Evolutionary conservation across 92 coral and sea anemone species (phyloP).

Genomic region (Porites lobata): DNA sequence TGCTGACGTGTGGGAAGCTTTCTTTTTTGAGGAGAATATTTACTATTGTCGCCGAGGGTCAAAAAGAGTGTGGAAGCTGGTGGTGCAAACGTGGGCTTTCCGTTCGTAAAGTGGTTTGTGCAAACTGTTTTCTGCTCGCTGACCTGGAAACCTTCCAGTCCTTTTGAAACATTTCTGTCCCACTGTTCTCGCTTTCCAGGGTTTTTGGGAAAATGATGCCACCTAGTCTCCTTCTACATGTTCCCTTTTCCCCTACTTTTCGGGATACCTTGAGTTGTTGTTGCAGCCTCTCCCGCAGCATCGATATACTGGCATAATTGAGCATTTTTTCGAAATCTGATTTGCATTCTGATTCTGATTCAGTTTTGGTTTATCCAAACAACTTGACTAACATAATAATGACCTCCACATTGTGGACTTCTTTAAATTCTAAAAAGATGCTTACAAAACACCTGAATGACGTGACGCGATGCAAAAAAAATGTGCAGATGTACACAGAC

Average conservation of each 20-base stretch:
- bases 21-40: neutral
- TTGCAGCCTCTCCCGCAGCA: too few relatives aligned
- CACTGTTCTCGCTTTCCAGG: slow-evolving; percentile 24
- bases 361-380: neutral
- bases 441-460: neutral
- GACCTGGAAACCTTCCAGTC: slow-evolving; percentile 23
- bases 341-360: too few relatives aligned
- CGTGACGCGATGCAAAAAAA: neutral
- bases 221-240: slow-evolving; percentile 16
- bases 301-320: too few relatives aligned
- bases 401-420: neutral
- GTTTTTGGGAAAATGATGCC: neutral
- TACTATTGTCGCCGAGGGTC: neutral
- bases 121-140: slow-evolving; percentile 39
- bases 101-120: slow-evolving; percentile 51
- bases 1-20: slow-evolving; percentile 15
- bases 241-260: neutral
- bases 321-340: too few relatives aligned
- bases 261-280: too few relatives aligned
- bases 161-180: slow-evolving; percentile 29
- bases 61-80: too few relatives aligned
- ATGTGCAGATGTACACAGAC: neutral
- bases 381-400: neutral
- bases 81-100: slow-evolving; percentile 21
- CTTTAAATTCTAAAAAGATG: neutral